phyloP scores from a whole-genome alignment of 2,113 vertebrate genomes.

The Heterotis niloticus region DNA sequence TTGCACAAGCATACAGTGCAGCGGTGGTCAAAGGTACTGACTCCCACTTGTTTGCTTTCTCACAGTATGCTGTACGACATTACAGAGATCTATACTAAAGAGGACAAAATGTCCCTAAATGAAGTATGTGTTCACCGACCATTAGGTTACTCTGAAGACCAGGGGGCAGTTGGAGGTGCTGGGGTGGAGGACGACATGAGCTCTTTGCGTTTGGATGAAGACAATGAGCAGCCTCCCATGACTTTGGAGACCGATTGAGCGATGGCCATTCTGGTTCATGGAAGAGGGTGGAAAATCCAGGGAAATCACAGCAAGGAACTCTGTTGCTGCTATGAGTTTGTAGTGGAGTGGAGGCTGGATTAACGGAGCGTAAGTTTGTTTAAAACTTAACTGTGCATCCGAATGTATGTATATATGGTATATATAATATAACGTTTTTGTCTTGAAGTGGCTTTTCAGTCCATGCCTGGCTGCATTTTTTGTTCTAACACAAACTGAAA shows the following conservation, averaged over 20 bases:
- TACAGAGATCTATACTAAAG: neutral
- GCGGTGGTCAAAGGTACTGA: slow-evolving; percentile 77
- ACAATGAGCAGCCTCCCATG: slow-evolving; percentile 96
- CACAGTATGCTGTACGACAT: neutral
- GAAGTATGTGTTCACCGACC: neutral
- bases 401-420: slow-evolving; percentile 56
- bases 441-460: slow-evolving; percentile 29
- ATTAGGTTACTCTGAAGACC: slow-evolving; percentile 86
- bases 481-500: neutral
- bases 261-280: slow-evolving; percentile 44
- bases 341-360: slow-evolving; percentile 66
- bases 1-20: slow-evolving; percentile 77
- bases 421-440: slow-evolving; percentile 31
- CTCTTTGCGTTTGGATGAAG: slow-evolving; percentile 82
- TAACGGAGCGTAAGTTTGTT: slow-evolving; percentile 52
- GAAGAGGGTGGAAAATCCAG: slow-evolving; percentile 59
- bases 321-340: slow-evolving; percentile 80
- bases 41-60: neutral
- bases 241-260: slow-evolving; percentile 86
- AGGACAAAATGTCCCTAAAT: neutral
- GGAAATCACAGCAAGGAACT: slow-evolving; percentile 61
- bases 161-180: slow-evolving; percentile 84
- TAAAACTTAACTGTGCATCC: slow-evolving; percentile 56
- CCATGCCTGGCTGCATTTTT: slow-evolving; percentile 59
- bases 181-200: slow-evolving; percentile 84